phyloP scores from a whole-genome alignment of 2,888 invertebrate genomes.

The Dromius quadrimaculatus region DNA sequence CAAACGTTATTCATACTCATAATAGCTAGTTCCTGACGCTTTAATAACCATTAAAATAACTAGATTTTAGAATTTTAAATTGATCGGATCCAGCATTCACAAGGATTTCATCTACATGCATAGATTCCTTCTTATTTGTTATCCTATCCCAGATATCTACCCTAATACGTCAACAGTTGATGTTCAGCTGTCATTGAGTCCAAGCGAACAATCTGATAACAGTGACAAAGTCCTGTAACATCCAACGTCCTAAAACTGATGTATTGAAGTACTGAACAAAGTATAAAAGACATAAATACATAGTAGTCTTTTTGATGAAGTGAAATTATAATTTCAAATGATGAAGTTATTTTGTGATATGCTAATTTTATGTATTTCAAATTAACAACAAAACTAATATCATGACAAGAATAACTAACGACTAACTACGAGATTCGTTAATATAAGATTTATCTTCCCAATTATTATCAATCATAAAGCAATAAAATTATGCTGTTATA shows the following conservation, averaged over 20 bases:
- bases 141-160: conserved; percentile 47
- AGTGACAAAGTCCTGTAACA: conserved; percentile 40
- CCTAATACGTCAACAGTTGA: conserved; percentile 51
- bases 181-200: conserved; percentile 47
- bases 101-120: conserved; percentile 35
- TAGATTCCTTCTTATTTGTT: conserved; percentile 32
- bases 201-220: conserved; percentile 40
- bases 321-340: too few species aligned
- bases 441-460: conserved; percentile 44
- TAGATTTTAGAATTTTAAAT: too few species aligned
- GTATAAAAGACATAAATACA: conserved; percentile 46
- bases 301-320: not conserved
- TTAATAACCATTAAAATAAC: too few species aligned
- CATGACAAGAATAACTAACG: not conserved
- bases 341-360: not conserved
- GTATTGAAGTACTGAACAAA: conserved; percentile 27
- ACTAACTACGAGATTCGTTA: conserved; percentile 31
- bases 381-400: conserved; percentile 11
- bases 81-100: too few species aligned
- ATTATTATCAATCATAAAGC: conserved; percentile 51
- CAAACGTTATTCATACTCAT: too few species aligned
- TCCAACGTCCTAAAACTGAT: conserved; percentile 36
- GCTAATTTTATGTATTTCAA: conserved; percentile 19
- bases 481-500: conserved; percentile 48
- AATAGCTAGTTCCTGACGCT: too few species aligned